phyloP scores from a whole-genome alignment of 2,113 vertebrate genomes.

The Rutilus rutilus region DNA sequence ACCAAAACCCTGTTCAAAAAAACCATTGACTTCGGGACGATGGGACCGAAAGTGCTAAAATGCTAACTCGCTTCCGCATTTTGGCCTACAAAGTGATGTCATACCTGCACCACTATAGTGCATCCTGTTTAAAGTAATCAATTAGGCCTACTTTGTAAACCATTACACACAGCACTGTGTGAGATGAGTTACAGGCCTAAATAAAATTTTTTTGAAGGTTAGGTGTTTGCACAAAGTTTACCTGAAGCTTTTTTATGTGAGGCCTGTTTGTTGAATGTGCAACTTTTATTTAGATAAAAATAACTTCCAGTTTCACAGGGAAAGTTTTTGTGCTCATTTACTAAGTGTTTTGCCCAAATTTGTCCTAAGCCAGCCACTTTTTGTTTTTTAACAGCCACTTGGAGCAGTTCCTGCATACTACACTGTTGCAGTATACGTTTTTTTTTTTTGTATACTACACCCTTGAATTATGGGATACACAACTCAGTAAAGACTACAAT shows the following conservation, averaged over 20 bases:
- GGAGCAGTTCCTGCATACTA: not conserved
- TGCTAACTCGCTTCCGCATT: too few relatives aligned
- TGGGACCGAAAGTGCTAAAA: too few relatives aligned
- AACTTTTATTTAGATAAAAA: conserved; percentile 29
- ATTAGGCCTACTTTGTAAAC: too few relatives aligned
- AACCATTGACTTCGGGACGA: too few relatives aligned
- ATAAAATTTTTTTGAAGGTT: too few relatives aligned
- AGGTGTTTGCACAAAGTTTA: too few relatives aligned
- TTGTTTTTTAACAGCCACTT: not conserved
- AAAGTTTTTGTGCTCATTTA: conserved; percentile 22
- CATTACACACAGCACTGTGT: too few relatives aligned
- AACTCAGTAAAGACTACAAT: conserved; percentile 11
- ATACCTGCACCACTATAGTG: too few relatives aligned
- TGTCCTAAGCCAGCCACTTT: not conserved
- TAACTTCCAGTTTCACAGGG: conserved; percentile 18
- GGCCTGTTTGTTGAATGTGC: not conserved
- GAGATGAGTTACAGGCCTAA: too few relatives aligned
- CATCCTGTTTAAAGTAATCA: too few relatives aligned
- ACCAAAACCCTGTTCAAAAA: too few relatives aligned
- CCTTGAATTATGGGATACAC: not conserved
- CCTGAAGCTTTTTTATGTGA: not conserved
- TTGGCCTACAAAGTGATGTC: too few relatives aligned
- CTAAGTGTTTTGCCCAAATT: not conserved
- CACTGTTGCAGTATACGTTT: not conserved
- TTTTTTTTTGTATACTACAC: not conserved